These are phyloP conservation scores for Apocheima hispidaria DNA, from an alignment of 2,888 invertebrate genomes.

Conservation along the genomic window DNA sequence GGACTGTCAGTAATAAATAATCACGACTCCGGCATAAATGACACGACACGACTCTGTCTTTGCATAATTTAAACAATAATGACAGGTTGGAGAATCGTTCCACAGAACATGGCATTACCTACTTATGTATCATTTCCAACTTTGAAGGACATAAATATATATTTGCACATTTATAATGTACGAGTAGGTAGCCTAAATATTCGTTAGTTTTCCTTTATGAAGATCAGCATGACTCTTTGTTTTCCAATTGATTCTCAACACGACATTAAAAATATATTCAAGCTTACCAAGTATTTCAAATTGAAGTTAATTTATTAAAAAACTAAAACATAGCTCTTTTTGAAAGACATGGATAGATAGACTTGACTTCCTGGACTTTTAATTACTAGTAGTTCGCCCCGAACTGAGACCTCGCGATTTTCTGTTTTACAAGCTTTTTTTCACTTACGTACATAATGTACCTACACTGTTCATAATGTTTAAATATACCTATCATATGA, in stretches of 20 bases:
- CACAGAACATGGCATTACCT: constrained; percentile 10
- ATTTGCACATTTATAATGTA: constrained; percentile 18
- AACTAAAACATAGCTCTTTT: too few species aligned
- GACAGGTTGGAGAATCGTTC: constrained; percentile 16
- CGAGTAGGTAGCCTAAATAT: not conserved
- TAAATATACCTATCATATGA: too few species aligned
- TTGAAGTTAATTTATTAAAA: too few species aligned
- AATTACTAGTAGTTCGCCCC: too few species aligned
- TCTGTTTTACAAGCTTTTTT: too few species aligned
- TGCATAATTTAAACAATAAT: constrained; percentile 31
- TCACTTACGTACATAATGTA: too few species aligned
- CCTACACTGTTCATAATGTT: too few species aligned
- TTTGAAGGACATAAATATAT: constrained; percentile 24
- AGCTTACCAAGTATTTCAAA: not conserved
- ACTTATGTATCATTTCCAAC: constrained; percentile 23
- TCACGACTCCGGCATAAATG: not conserved
- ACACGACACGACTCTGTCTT: not conserved
- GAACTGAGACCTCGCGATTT: too few species aligned
- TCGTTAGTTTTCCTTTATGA: not conserved
- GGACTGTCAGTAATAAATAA: too few species aligned
- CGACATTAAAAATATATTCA: not conserved
- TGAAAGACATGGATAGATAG: too few species aligned
- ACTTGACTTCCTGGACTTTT: too few species aligned
- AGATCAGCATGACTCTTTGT: not conserved
- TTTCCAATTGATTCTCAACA: not conserved